Base-by-base conservation (phyloP, 2,888 invertebrate genomes). In the Drosophila bunnanda region DNA sequence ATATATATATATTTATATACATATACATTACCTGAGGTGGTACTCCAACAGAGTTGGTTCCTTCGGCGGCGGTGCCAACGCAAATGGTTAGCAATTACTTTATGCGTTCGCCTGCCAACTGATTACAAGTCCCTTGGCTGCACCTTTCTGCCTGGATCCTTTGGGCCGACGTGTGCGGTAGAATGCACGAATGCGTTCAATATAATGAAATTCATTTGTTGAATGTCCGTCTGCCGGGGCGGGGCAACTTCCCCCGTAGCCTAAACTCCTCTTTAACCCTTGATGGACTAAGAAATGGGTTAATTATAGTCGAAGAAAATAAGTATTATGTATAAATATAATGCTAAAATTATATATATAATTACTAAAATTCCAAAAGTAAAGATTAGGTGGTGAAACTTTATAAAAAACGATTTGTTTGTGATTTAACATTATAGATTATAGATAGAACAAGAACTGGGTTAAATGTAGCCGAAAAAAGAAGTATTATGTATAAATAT, bases 41-140 rank as follows among this genome's bases (percentile, higher is more conserved):
- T 28, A 66, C 66, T 65, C 38, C 66, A 17, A 12, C 15, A 44
- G 32, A 54, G 61, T 56, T 55, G 43, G 41, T 70, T 70, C 30
- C 20, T 32, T 52, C 50, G 74, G 60, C 70, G 72, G 68, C 79
- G 82, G 82, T 87, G 83, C 88, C 83, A 82, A 87, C 88, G 87
- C 83, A 83, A 83, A 83, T 83, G 88, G 88, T 83, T 83, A 79
- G 88, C 88, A 83, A 83, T 83, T 83, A 83, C 83, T 87, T 83
- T 84, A 83, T 83, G 83, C 82, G 82, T 84, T 87, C 82, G 85
- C 85, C 75, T 87, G 80, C 85, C 85, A 87, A 82, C 88, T 83
- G 83, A 83, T 83, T 83, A 83, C 88, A 83, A 87, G 86, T 77
- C 73, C 87, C 85, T 80, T 76, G 69, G 65, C 76, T 75, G 82